These are phyloP conservation scores for Meda fulgida DNA, from an alignment of 2,797 vertebrate genomes.

Conservation along the genomic window DNA sequence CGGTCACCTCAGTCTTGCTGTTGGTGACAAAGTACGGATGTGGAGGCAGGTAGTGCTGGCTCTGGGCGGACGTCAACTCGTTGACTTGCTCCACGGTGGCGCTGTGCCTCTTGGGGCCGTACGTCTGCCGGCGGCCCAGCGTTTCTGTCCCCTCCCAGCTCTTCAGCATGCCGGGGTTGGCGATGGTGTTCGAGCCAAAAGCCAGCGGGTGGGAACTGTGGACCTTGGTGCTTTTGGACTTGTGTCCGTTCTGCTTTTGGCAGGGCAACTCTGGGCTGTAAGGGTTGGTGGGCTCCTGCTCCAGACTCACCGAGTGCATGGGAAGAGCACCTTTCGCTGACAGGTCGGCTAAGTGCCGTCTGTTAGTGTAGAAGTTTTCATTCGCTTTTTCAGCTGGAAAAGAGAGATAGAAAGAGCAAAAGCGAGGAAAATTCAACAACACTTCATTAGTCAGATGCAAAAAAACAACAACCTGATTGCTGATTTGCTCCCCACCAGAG, in stretches of 20 bases:
- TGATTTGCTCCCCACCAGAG: not conserved
- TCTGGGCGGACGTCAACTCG: conserved; percentile 83
- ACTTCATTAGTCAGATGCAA: conserved; percentile 17
- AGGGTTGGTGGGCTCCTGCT: conserved; percentile 85
- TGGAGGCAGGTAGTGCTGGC: conserved; percentile 86
- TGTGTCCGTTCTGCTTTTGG: conserved; percentile 86
- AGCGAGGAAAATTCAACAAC: not conserved
- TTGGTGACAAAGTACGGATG: conserved; percentile 98
- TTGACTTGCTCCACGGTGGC: conserved; percentile 79
- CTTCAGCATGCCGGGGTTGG: conserved; percentile 73
- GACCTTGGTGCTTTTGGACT: conserved; percentile 80
- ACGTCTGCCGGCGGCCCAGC: conserved; percentile 84
- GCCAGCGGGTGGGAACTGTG: conserved; percentile 83
- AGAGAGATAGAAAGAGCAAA: conserved; percentile 18
- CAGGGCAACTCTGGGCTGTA: conserved; percentile 84
- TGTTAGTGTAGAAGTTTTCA: conserved; percentile 90
- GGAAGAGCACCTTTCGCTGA: conserved; percentile 89
- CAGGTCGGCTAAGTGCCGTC: conserved; percentile 87
- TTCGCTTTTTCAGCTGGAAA: conserved; percentile 90
- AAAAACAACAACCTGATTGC: not conserved
- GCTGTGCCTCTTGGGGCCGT: conserved; percentile 84
- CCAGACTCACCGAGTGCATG: conserved; percentile 85
- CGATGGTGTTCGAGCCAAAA: conserved; percentile 80
- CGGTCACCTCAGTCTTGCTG: conserved; percentile 99
- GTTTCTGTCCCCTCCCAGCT: conserved; percentile 88